Conservation (phyloP, 2,888 invertebrate species). For the Dryobota labecula region DNA sequence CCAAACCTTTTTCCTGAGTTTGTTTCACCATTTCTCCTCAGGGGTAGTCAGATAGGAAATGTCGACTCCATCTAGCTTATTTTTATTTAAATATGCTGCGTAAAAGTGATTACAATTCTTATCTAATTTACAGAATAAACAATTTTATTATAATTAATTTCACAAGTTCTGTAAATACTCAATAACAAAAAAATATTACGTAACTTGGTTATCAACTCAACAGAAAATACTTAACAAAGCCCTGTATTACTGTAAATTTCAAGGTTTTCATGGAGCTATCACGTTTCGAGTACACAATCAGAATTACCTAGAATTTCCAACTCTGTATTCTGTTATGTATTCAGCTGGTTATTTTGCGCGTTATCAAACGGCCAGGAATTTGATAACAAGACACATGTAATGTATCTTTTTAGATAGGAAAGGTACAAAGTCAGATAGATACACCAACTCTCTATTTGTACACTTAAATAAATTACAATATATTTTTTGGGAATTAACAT, state of each 20-base stretch:
- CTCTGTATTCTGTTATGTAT: slow-evolving; percentile 19
- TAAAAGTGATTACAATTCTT: not conserved
- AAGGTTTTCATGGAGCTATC: slow-evolving; percentile 31
- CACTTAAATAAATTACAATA: not conserved
- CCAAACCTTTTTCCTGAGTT: not conserved
- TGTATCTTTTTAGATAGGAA: not conserved
- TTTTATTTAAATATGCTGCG: not conserved
- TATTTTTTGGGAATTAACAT: not conserved
- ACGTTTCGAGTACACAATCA: slow-evolving; percentile 16
- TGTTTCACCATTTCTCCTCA: not conserved
- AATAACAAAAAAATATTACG: not conserved
- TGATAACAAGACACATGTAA: slow-evolving; percentile 6
- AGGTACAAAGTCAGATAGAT: not conserved
- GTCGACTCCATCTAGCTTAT: no score
- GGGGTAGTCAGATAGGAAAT: no score
- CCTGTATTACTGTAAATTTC: slow-evolving; percentile 10
- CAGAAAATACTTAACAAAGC: not conserved
- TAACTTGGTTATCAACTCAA: not conserved
- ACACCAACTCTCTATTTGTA: not conserved
- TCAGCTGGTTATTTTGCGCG: slow-evolving; percentile 15
- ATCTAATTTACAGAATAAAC: not conserved
- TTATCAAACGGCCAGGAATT: slow-evolving; percentile 16
- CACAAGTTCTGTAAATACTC: not conserved
- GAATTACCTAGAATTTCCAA: slow-evolving; percentile 9
- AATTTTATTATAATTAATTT: not conserved